Evolutionary conservation across 2,797 vertebrate species (phyloP).

Genomic region (Brachyrhaphis roseni): DNA sequence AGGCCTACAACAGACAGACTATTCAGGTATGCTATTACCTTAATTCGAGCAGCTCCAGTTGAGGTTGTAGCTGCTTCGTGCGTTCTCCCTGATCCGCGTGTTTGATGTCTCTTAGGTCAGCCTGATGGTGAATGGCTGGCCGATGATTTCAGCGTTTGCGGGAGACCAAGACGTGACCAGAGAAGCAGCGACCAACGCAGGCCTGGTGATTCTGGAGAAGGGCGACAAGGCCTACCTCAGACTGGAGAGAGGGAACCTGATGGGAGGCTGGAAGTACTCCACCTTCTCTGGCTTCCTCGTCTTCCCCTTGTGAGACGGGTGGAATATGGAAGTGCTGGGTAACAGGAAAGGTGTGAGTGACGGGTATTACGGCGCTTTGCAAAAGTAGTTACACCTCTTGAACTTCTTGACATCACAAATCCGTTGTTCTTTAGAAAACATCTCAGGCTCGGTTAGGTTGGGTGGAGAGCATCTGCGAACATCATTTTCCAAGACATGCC

Average conservation of each 20-base stretch:
- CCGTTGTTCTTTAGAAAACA: not conserved
- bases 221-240: slow-evolving; percentile 90
- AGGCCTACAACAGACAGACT: slow-evolving; percentile 87
- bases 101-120: slow-evolving; percentile 79
- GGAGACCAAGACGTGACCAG: slow-evolving; percentile 90
- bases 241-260: slow-evolving; percentile 88
- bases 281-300: slow-evolving; percentile 91
- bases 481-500: not conserved
- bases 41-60: not conserved
- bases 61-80: not conserved
- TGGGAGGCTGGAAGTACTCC: slow-evolving; percentile 92
- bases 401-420: not conserved
- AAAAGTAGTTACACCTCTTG: not conserved
- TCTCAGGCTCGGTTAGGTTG: not conserved
- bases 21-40: slow-evolving; percentile 75
- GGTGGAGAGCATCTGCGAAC: not conserved
- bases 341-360: not conserved
- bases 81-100: not conserved
- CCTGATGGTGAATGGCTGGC: slow-evolving; percentile 91
- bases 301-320: slow-evolving; percentile 82
- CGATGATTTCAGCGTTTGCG: slow-evolving; percentile 89
- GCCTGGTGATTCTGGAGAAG: slow-evolving; percentile 88
- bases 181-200: slow-evolving; percentile 89
- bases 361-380: not conserved
- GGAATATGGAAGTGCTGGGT: not conserved